Percentiles rank a stretch among this genome's conserved stretches.
Conservation (phyloP, 2,797 vertebrate species). For the Tangara arthus region DNA sequence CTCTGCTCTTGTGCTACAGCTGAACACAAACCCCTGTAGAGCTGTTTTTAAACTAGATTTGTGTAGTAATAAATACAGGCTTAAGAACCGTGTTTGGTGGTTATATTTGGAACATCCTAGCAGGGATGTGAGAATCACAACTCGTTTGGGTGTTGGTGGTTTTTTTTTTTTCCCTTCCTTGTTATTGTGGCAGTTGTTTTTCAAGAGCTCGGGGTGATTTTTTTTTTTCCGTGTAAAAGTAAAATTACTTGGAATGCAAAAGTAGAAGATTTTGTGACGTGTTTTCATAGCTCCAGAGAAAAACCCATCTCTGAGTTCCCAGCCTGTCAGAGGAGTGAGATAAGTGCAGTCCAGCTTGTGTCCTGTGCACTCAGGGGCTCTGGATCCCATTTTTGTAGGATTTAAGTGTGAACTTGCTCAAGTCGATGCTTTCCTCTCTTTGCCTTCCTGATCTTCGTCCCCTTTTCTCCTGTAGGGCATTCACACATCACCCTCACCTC, state of each 20-base stretch:
- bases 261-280: neutral
- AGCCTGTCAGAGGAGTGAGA: neutral
- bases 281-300: neutral
- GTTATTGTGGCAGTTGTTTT: neutral
- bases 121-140: neutral
- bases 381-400: neutral
- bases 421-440: neutral
- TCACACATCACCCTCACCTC: neutral
- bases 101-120: slow-evolving; percentile 48
- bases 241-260: neutral
- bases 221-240: neutral
- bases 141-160: neutral
- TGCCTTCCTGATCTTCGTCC: neutral
- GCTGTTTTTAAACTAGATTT: slow-evolving; percentile 59
- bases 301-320: neutral
- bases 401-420: neutral
- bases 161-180: neutral
- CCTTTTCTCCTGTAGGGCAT: neutral
- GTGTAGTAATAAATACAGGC: slow-evolving; percentile 60
- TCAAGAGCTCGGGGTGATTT: neutral
- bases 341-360: neutral
- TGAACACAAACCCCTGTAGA: slow-evolving; percentile 17
- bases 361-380: neutral
- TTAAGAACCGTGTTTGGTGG: slow-evolving; percentile 37
- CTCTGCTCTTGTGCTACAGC: neutral